Evolutionary conservation across 2,113 vertebrate species (phyloP), one percentile per base, ranked within the genome.

Genomic region (Eretmochelys imbricata): DNA sequence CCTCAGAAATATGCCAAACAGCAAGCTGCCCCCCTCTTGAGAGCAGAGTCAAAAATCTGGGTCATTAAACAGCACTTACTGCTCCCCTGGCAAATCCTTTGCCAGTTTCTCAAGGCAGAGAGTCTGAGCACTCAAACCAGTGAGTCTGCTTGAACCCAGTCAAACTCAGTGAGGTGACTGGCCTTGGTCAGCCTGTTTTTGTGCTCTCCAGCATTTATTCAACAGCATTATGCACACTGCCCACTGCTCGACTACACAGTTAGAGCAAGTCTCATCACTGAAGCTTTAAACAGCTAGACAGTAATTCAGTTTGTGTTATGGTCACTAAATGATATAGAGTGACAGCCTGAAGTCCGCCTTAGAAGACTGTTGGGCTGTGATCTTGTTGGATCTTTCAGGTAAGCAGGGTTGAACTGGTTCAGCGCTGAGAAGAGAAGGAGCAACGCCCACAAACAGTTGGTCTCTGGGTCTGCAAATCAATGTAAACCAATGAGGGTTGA

Each of bases 81-180:
- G 1, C 72, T 50, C 65, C 19, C 82, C 65, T 83, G 75, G 76
- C 59, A 53, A 84, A 81, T 55, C 20, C 49, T 13, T 42, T 51
- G 35, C 3, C 81, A 4, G 51, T 16, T 29, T 82, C 53, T 20
- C 38, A 46, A 48, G 76, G 17, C 76, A 29, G 76, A 27, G 75
- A 24, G 38, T 27, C 22, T 48, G 5, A 48, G 12, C 3, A 2
- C 22, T 46, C 53, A 24, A 65, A 29, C 42, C 20, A 69, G 48
- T 6, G 0, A 1, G 38, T 0, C 1, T 17, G 20, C 4, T 12
- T 19, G 8, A 12, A 51, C 0, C 0, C n/a, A 29, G 57, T 42
- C 81, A 86, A 6, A 14, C 10, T 17, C 54, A 48, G 57, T 9
- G 31, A 16, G 11, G 55, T 6, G 53, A 49, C 10, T 55, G 62